Conservation (phyloP, 2,113 vertebrate genomes). For the Micronisus gabar region DNA sequence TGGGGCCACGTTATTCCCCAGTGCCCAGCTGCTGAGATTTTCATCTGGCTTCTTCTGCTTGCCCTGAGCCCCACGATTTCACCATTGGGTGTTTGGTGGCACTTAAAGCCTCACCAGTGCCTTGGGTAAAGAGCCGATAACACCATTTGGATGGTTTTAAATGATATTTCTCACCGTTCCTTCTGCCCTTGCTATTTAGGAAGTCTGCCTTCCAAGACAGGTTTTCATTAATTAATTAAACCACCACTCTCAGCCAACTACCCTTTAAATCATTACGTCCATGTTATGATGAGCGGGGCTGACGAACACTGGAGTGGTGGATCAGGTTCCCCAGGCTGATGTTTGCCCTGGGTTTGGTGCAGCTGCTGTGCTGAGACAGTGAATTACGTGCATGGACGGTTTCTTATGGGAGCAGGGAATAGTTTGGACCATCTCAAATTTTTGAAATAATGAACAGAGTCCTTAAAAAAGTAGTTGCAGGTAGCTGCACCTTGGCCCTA, state of each 20-base stretch:
- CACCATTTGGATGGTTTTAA: not conserved
- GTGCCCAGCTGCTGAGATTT: not conserved
- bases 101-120: not conserved
- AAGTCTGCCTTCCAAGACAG: not conserved
- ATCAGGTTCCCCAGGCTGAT: not conserved
- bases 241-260: not conserved
- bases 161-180: not conserved
- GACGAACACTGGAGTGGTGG: accelerated
- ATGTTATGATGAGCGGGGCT: accelerated
- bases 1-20: not conserved
- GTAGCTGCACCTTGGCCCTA: not conserved
- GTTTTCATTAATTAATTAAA: not conserved
- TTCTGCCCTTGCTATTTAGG: not conserved
- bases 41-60: not conserved
- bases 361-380: not conserved
- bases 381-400: not conserved
- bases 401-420: not conserved
- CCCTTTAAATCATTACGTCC: not conserved
- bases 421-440: not conserved
- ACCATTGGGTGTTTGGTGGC: not conserved
- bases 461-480: not conserved
- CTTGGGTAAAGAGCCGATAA: not conserved
- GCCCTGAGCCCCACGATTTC: not conserved
- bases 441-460: not conserved
- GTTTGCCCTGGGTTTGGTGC: not conserved